A percentile compares a stretch with the other conserved stretches of the same genome.
phyloP scores from a whole-genome alignment of 2,888 invertebrate species.

The Netelia fuscicornis region DNA sequence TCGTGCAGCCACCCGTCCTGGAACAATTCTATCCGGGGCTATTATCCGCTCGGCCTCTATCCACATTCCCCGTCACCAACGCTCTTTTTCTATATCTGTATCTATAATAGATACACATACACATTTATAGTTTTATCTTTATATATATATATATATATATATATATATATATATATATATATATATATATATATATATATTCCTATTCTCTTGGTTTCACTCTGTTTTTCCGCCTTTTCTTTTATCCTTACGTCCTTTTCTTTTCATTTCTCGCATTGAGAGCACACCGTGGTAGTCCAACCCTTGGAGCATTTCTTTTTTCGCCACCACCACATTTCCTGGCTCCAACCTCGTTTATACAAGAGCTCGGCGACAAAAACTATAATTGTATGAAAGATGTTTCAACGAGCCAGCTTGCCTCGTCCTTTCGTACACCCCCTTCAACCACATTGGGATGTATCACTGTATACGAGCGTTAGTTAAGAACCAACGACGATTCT shows the following conservation, averaged over 20 bases:
- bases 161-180: conserved; percentile 61
- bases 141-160: conserved; percentile 59
- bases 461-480: neutral
- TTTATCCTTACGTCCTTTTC: conserved; percentile 52
- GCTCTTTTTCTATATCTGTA: conserved; percentile 42
- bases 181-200: conserved; percentile 53
- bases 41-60: conserved; percentile 76
- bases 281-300: conserved; percentile 53
- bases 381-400: conserved; percentile 82
- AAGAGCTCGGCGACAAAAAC: conserved; percentile 75
- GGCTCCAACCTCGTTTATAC: conserved; percentile 68
- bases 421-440: conserved; percentile 5
- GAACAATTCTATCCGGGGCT: conserved; percentile 81
- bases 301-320: conserved; percentile 65
- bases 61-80: conserved; percentile 58
- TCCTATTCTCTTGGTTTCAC: conserved; percentile 65
- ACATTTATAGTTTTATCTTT: conserved; percentile 49
- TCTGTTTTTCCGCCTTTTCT: conserved; percentile 61
- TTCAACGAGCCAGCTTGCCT: conserved; percentile 61
- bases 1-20: conserved; percentile 52
- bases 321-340: conserved; percentile 75
- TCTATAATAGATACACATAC: conserved; percentile 5
- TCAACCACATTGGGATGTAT: neutral
- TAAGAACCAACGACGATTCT: conserved; percentile 31
- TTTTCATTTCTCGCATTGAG: conserved; percentile 59